Percentiles rank a stretch among this genome's conserved stretches.
Conservation (phyloP, 1,140 invertebrate genomes). For the Rhagoletis pomonella region DNA sequence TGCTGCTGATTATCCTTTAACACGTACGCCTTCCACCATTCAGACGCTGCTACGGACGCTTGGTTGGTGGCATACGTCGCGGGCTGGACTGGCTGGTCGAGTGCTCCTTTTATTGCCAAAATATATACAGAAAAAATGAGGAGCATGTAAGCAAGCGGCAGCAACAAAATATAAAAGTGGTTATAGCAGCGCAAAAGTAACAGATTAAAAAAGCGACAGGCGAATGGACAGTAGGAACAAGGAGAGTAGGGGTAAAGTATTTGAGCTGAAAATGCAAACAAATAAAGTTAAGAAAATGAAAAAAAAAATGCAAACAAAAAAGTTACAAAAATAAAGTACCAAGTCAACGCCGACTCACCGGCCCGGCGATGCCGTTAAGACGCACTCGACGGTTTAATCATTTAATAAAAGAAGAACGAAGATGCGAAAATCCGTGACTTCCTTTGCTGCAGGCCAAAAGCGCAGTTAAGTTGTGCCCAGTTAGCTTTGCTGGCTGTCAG, state of each 20-base stretch:
- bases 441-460: conserved; percentile 54
- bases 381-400: conserved; percentile 49
- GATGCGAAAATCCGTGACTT: conserved; percentile 56
- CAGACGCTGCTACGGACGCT: not conserved
- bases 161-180: conserved; percentile 1
- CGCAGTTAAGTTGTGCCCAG: conserved; percentile 46
- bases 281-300: not conserved
- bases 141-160: not conserved
- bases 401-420: conserved; percentile 53
- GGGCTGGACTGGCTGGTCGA: not conserved
- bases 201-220: conserved; percentile 44
- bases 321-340: not conserved
- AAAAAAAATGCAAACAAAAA: not conserved
- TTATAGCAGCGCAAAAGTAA: conserved; percentile 37
- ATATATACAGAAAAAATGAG: not conserved
- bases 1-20: conserved; percentile 56
- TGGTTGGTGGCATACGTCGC: conserved; percentile 11
- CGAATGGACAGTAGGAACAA: not conserved
- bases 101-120: conserved; percentile 46
- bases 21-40: conserved; percentile 53
- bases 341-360: not conserved
- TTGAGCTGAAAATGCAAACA: not conserved
- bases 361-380: conserved; percentile 31
- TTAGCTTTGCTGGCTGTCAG: conserved; percentile 22
- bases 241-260: not conserved